Conservation (phyloP, 2,113 vertebrate genomes). For the Candoia aspera region DNA sequence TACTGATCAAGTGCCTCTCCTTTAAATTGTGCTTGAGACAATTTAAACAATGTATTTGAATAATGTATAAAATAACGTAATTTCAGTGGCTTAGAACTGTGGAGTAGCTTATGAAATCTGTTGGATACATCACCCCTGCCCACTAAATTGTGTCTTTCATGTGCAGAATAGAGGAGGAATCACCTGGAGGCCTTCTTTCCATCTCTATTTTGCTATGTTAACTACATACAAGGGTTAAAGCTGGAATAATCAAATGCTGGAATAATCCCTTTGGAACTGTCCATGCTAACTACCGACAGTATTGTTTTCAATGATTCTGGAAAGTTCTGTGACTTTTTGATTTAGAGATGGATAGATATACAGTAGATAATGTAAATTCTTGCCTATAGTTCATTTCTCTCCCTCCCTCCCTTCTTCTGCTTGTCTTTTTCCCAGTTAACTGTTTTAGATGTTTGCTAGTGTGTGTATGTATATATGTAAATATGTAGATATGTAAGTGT, state of each 20-base stretch:
- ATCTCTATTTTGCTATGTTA: neutral
- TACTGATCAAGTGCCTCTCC: neutral
- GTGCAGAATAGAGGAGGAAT: neutral
- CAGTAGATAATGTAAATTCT: too few species aligned
- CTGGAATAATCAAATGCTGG: neutral
- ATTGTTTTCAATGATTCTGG: neutral
- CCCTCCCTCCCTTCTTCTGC: too few species aligned
- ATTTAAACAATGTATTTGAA: neutral
- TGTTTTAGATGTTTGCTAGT: too few species aligned
- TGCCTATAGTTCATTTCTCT: too few species aligned
- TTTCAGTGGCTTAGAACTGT: neutral
- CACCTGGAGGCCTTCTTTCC: neutral
- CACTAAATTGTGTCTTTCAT: neutral
- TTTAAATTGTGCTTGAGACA: neutral
- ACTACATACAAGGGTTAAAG: neutral
- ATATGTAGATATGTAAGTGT: too few species aligned
- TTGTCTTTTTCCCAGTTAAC: too few species aligned
- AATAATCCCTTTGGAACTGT: neutral
- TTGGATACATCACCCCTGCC: neutral
- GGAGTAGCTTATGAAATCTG: neutral
- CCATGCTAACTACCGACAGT: neutral
- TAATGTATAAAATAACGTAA: neutral
- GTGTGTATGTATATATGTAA: too few species aligned
- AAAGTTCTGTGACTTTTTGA: neutral
- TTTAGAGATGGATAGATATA: too few species aligned